Percentiles rank a stretch among this genome's conserved stretches.
These are phyloP conservation scores for Archips crataeganus DNA, from an alignment of 2,888 invertebrate species.

Conservation along the genomic window DNA sequence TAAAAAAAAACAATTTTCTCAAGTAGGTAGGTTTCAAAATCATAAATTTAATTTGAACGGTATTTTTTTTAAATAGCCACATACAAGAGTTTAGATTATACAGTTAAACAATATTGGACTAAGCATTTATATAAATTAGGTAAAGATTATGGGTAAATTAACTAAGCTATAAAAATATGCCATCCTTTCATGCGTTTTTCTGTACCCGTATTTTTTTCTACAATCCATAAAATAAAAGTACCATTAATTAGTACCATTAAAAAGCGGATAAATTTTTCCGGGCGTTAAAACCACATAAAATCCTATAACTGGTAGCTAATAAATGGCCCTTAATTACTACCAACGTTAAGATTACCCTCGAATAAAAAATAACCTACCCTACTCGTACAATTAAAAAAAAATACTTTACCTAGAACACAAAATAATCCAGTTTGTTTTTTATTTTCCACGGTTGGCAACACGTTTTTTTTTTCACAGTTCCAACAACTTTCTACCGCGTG, in stretches of 20 bases:
- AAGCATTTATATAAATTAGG: not conserved
- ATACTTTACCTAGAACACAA: not conserved
- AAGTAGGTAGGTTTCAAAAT: no score
- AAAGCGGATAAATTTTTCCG: not conserved
- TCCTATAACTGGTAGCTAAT: no score
- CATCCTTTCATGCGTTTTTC: not conserved
- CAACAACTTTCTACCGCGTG: conserved; percentile 61
- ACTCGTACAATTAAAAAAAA: no score
- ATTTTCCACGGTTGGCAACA: conserved; percentile 23
- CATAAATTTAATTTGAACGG: no score
- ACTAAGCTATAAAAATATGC: not conserved
- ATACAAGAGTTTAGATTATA: no score
- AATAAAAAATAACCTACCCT: not conserved
- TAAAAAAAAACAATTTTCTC: no score
- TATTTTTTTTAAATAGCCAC: no score
- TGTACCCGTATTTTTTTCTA: not conserved
- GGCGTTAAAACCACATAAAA: no score
- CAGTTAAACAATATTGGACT: no score
- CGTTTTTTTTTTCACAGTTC: conserved; percentile 18
- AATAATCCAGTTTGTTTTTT: conserved; percentile 8
- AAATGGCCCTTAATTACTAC: no score
- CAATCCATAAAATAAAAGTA: not conserved
- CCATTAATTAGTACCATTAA: not conserved
- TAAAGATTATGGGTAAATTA: not conserved
- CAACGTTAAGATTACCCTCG: no score